These are phyloP conservation scores for Craseonycteris thonglongyai DNA, from an alignment of 2,113 vertebrate species.

Conservation along the genomic window DNA sequence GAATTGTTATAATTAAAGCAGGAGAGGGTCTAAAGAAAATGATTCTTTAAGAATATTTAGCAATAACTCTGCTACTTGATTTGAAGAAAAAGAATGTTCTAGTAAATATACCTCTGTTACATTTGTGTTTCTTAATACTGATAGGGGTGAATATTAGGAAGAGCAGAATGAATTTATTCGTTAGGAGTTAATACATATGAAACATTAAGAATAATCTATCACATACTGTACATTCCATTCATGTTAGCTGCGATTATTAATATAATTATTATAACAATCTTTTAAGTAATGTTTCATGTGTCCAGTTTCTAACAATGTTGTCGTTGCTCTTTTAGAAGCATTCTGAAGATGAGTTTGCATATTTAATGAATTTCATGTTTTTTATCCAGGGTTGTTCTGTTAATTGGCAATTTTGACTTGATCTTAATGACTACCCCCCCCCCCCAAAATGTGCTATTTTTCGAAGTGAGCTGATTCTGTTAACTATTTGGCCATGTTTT, in stretches of 20 bases:
- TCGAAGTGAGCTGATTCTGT: not conserved
- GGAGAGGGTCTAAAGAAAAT: not conserved
- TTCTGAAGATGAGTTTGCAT: not conserved
- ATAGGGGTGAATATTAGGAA: not conserved
- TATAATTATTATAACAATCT: not conserved
- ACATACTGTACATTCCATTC: not conserved
- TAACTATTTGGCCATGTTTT: not conserved
- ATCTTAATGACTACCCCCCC: not conserved
- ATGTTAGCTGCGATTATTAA: not conserved
- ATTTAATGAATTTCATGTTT: not conserved
- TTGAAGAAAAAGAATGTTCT: constrained; percentile 13
- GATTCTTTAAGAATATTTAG: not conserved
- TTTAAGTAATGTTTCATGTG: not conserved
- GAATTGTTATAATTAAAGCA: not conserved
- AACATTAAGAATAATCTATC: not conserved
- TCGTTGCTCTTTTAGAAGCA: not conserved
- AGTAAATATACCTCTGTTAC: not conserved
- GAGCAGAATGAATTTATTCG: not conserved
- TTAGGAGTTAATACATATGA: not conserved
- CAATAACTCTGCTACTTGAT: not conserved
- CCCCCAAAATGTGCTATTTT: not conserved
- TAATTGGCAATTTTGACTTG: not conserved
- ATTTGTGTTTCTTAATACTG: not conserved
- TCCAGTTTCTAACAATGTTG: not conserved
- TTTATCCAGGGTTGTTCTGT: not conserved